phyloP scores from a whole-genome alignment of 1,140 invertebrate species.

The Laupala kohalensis region DNA sequence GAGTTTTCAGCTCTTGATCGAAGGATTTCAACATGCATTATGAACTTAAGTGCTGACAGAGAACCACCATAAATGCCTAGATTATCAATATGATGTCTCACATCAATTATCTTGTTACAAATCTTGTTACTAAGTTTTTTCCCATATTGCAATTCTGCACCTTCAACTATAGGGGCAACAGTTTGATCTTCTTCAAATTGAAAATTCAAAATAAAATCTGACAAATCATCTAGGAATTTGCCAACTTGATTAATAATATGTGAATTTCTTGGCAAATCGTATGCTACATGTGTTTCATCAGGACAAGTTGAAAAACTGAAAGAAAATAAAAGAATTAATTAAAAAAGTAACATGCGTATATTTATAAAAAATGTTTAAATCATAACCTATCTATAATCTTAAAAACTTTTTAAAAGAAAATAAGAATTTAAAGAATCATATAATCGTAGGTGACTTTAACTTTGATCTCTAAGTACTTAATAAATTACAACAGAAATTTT shows the following conservation, averaged over 20 bases:
- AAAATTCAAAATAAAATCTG: not conserved
- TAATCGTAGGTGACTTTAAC: too few relatives aligned
- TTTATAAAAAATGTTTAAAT: too few relatives aligned
- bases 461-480: too few relatives aligned
- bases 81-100: conserved; percentile 16
- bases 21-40: conserved; percentile 46
- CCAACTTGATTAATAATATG: not conserved
- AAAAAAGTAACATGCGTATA: too few relatives aligned
- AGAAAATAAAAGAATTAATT: conserved; percentile 16
- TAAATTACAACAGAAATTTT: too few relatives aligned
- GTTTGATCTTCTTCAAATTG: not conserved
- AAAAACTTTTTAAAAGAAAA: too few relatives aligned
- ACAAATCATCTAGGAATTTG: not conserved
- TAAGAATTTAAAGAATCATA: too few relatives aligned
- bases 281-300: conserved; percentile 26
- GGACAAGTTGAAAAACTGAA: conserved; percentile 51
- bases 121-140: conserved; percentile 3
- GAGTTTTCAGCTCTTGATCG: conserved; percentile 33
- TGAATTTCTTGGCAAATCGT: not conserved
- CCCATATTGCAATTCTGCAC: not conserved
- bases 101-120: conserved; percentile 8
- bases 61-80: conserved; percentile 40
- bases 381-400: too few relatives aligned
- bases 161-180: not conserved
- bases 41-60: conserved; percentile 37